Conservation (phyloP, 2,113 vertebrate genomes). For the Lucifuga dentata region DNA sequence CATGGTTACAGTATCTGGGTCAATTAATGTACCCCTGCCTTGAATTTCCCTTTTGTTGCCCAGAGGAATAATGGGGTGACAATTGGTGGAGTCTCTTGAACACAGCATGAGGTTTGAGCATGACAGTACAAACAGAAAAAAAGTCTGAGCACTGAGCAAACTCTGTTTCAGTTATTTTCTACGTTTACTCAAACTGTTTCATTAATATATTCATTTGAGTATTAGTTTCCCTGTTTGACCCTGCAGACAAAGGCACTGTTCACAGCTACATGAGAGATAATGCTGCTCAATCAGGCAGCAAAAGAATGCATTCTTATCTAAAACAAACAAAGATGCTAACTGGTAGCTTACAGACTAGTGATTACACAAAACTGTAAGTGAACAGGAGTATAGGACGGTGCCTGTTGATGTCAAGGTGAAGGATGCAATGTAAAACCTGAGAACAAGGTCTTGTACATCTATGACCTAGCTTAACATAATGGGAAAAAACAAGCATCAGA, state of each 20-base stretch:
- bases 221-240: constrained; percentile 62
- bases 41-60: constrained; percentile 74
- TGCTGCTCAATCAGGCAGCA: constrained; percentile 18
- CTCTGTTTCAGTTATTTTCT: constrained; percentile 32
- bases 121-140: constrained; percentile 35
- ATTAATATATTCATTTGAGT: constrained; percentile 68
- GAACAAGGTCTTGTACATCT: constrained; percentile 30
- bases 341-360: constrained; percentile 48
- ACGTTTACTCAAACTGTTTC: constrained; percentile 44
- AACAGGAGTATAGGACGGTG: constrained; percentile 33
- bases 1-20: constrained; percentile 76
- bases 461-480: constrained; percentile 56
- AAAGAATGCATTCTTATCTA: constrained; percentile 39
- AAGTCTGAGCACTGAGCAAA: constrained; percentile 30
- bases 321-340: constrained; percentile 40
- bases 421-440: constrained; percentile 30
- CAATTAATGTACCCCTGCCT: constrained; percentile 74
- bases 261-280: constrained; percentile 22
- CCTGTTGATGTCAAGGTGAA: constrained; percentile 10
- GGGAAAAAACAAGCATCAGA: constrained; percentile 55
- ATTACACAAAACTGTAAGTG: constrained; percentile 22
- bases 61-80: constrained; percentile 52
- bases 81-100: constrained; percentile 53
- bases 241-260: constrained; percentile 49
- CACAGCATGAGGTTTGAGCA: constrained; percentile 48